These are phyloP conservation scores for Patella pellucida DNA, from an alignment of 2,888 invertebrate genomes.

Conservation along the genomic window DNA sequence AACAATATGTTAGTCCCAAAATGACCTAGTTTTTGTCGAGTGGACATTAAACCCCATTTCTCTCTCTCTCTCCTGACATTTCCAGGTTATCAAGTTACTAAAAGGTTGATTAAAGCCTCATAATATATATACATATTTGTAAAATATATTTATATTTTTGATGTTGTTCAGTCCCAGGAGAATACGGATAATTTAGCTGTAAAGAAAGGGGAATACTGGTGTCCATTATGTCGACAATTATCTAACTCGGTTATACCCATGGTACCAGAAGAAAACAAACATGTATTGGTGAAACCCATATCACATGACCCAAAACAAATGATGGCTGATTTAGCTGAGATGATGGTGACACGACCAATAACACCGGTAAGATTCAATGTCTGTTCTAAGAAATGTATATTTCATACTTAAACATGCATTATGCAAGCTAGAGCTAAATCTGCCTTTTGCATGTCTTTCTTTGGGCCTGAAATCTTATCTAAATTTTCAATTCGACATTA, in stretches of 20 bases:
- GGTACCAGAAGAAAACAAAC: slow-evolving; percentile 58
- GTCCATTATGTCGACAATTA: slow-evolving; percentile 93
- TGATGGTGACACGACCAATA: slow-evolving; percentile 72
- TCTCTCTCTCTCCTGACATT: too few species aligned
- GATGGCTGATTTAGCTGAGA: slow-evolving; percentile 64
- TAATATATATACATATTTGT: neutral
- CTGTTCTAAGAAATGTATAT: too few species aligned
- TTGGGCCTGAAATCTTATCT: too few species aligned
- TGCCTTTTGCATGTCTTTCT: too few species aligned
- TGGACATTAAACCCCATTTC: too few species aligned
- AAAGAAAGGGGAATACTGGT: slow-evolving; percentile 82
- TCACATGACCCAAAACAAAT: slow-evolving; percentile 49
- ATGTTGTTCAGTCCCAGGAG: slow-evolving; percentile 47
- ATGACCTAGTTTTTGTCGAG: too few species aligned
- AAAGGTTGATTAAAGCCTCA: neutral
- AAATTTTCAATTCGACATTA: too few species aligned
- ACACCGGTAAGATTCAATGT: slow-evolving; percentile 56
- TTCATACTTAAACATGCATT: too few species aligned
- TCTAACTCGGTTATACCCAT: slow-evolving; percentile 88
- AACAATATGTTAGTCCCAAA: too few species aligned
- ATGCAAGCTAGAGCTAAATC: too few species aligned
- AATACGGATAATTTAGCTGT: slow-evolving; percentile 72
- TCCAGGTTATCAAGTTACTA: neutral
- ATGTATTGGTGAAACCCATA: slow-evolving; percentile 51
- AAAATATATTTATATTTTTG: neutral